Base-by-base conservation (phyloP, 2,888 invertebrate species). In the Nomada fabriciana region DNA sequence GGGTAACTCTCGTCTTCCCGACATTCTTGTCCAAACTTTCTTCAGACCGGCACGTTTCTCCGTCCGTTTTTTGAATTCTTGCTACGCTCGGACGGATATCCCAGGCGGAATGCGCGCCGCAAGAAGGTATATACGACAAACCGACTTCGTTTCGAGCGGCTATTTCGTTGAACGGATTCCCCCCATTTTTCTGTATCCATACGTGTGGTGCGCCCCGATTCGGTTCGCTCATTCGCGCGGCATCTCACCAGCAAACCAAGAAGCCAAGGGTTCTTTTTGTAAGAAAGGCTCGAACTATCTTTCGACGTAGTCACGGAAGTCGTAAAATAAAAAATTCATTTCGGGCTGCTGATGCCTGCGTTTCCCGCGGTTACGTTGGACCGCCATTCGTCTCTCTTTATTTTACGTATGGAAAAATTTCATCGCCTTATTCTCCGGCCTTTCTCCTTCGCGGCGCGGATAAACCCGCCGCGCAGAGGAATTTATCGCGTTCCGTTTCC, bases 291-390 rank as follows among this genome's bases (percentile, higher is more conserved):
- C 36, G 10, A n/a, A 11, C 18, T 59, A 64, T 50, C 60, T 69
- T 36, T 36, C 55, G 23, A 10, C 25, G 59, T 47, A 70, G 68
- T 69, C 59, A 43, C 55, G 81, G 15, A 55, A 75, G 70, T 80
- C 81, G 80, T 82, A 82, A 80, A 82, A 80, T 82, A 80, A 82
- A 82, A 82, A 71, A 82, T 82, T 82, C 82, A 80, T 80, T 70
- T 59, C 61, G 47, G 25, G 50, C 25, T 43, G 74, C 69, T 65
- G 79, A 79, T 79, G 80, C 64, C 47, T 43, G 67, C 43, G 80
- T 13, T 70, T 60, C 29, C n/a, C 36, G 57, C 10, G 20, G n/a
- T 53, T 57, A 74, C 68, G 68, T 68, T 78, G 73, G 63, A 53
- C 20, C n/a, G 61, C 65, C 80, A 69, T 82, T 80, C 80, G 69